Conservation (phyloP, 1,140 invertebrate genomes). For the Drusus annulatus region DNA sequence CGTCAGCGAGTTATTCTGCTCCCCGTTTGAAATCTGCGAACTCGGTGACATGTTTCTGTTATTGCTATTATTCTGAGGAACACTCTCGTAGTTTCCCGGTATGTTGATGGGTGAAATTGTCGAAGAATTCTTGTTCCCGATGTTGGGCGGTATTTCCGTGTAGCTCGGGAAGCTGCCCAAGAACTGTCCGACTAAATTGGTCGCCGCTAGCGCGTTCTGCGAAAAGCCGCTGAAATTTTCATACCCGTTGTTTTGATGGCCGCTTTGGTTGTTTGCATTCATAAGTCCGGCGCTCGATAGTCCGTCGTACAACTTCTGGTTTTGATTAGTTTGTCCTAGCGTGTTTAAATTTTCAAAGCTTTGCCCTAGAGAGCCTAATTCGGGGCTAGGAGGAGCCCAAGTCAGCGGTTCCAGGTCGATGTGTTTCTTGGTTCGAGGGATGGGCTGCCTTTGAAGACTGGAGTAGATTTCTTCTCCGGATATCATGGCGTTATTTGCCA, state of each 20-base stretch:
- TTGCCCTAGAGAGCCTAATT: constrained; percentile 56
- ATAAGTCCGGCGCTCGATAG: constrained; percentile 27
- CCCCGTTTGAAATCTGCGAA: constrained; percentile 58
- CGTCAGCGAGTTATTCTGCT: constrained; percentile 58
- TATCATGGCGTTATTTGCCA: constrained; percentile 72
- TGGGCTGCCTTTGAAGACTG: constrained; percentile 73
- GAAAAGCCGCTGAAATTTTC: constrained; percentile 57
- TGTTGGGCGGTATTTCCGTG: constrained; percentile 56
- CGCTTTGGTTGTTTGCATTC: constrained; percentile 60
- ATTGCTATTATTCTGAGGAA: constrained; percentile 36
- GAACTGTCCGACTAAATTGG: constrained; percentile 56
- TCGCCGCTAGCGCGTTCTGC: constrained; percentile 48
- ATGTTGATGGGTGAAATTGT: constrained; percentile 42
- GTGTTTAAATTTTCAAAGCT: constrained; percentile 58
- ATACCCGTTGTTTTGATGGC: constrained; percentile 56
- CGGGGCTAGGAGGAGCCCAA: constrained; percentile 61
- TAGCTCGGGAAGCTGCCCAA: constrained; percentile 57
- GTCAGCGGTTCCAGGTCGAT: constrained; percentile 67
- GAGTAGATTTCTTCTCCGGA: constrained; percentile 71
- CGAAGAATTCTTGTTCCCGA: constrained; percentile 47
- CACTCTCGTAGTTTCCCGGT: constrained; percentile 54
- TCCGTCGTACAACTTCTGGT: constrained; percentile 66
- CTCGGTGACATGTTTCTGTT: constrained; percentile 58
- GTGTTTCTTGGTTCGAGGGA: constrained; percentile 73
- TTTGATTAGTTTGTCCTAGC: constrained; percentile 61